Evolutionary conservation across 2,888 invertebrate species (phyloP), one percentile per base, ranked within the genome.

Genomic region (Drosophila gaucha): DNA sequence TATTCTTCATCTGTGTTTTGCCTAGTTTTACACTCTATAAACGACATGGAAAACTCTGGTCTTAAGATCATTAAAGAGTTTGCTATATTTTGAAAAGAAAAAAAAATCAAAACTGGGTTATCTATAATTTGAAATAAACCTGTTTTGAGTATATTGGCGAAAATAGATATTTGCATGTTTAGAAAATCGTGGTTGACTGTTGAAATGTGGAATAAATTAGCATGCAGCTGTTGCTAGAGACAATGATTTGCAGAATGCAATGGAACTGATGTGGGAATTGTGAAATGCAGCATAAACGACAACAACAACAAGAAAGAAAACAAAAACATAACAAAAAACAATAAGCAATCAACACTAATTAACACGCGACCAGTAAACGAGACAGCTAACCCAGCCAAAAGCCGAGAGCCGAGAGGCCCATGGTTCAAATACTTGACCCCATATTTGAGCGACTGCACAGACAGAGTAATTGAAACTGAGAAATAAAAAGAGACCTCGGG

Each of bases 391-490:
- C 14, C 50, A 28, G 31, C n/a, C 16, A 26, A n/a, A n/a, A n/a
- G n/a, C n/a, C n/a, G n/a, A n/a, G n/a, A n/a, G 51, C 14, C 35
- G 41, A 67, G 51, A 47, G 58, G 55, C 71, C 68, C 67, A 80
- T 80, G 78, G 86, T 80, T 77, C 74, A 86, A 80, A 80, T 88
- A 86, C 80, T 84, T 84, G 83, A 84, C 83, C 83, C 67, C 83
- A 86, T 86, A 86, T 88, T 80, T 86, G 80, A 84, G 74, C 74
- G 74, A 78, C 78, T 73, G 84, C 74, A 74, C 55, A 47, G 59
- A 51, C 54, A 39, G 35, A 60, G 46, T 20, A 26, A 36, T 35
- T 49, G 31, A 66, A 33, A 33, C 60, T 38, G 39, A 44, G 5
- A 41, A 41, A 36, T 36, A 43, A 41, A 36, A 43, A 43, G 18